Evolutionary conservation across 2,888 invertebrate genomes (phyloP).

Genomic region (Pteria penguin): DNA sequence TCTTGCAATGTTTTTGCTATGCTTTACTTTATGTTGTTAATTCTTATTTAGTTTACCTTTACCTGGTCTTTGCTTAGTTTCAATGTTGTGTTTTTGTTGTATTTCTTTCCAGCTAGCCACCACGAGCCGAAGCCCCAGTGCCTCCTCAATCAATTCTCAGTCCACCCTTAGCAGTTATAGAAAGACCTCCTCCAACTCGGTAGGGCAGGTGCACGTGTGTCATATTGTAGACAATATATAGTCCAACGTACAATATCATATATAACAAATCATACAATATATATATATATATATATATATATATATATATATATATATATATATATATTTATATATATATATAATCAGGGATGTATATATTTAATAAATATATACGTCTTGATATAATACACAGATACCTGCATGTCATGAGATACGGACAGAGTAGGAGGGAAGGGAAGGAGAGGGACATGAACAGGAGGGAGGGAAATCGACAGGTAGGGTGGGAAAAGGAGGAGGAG

Average conservation of each 20-base stretch:
- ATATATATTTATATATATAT: too few species aligned
- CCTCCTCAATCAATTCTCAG: constrained; percentile 27
- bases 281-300: too few species aligned
- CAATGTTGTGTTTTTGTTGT: background rate
- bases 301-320: too few species aligned
- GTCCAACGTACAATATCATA: too few species aligned
- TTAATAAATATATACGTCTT: too few species aligned
- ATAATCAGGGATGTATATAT: too few species aligned
- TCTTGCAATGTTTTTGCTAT: too few species aligned
- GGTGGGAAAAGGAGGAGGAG: background rate
- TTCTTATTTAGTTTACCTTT: too few species aligned
- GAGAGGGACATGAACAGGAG: background rate
- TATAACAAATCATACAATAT: too few species aligned
- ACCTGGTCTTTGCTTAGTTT: background rate
- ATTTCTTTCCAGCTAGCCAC: constrained; percentile 28
- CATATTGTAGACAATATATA: too few species aligned
- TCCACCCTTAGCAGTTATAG: constrained; percentile 30
- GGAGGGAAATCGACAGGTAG: background rate
- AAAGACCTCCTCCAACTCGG: constrained; percentile 28
- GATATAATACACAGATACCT: background rate
- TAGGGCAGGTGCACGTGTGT: constrained; percentile 1
- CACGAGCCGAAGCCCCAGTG: constrained; percentile 29
- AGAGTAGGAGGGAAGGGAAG: background rate
- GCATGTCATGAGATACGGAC: background rate
- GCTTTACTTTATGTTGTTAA: too few species aligned